Conservation (phyloP, 1,140 invertebrate genomes). For the Drosophila sp. region DNA sequence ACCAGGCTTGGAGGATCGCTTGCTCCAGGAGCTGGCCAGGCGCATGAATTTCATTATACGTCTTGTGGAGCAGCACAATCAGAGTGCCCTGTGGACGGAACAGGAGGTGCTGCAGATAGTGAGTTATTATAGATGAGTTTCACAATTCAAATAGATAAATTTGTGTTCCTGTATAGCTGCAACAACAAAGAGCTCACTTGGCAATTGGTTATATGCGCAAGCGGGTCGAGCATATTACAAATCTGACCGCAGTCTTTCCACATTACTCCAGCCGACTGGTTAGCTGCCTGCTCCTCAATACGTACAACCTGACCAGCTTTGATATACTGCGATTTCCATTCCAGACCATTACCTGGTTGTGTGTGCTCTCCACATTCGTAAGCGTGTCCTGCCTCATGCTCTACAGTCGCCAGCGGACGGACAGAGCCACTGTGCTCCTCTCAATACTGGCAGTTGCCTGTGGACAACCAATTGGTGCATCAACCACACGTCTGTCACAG, state of each 20-base stretch:
- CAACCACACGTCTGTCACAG: slow-evolving; percentile 27
- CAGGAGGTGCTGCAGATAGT: slow-evolving; percentile 45
- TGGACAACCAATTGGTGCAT: slow-evolving; percentile 39
- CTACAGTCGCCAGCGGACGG: slow-evolving; percentile 13
- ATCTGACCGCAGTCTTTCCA: slow-evolving; percentile 56
- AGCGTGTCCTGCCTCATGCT: slow-evolving; percentile 36
- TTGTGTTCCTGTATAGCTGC: slow-evolving; percentile 13
- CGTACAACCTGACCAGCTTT: slow-evolving; percentile 56
- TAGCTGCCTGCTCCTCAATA: slow-evolving; percentile 48
- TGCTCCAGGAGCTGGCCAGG: slow-evolving; percentile 44
- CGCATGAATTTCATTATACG: slow-evolving; percentile 57
- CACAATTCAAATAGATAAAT: neutral
- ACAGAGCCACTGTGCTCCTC: slow-evolving; percentile 40
- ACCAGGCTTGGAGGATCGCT: slow-evolving; percentile 37
- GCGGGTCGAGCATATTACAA: slow-evolving; percentile 35
- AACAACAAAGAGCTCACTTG: slow-evolving; percentile 37
- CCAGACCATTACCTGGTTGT: slow-evolving; percentile 48
- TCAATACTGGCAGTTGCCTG: slow-evolving; percentile 38
- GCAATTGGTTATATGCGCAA: slow-evolving; percentile 61
- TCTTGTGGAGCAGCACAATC: slow-evolving; percentile 22
- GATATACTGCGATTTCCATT: slow-evolving; percentile 58
- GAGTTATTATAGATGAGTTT: neutral
- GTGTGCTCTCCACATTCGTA: slow-evolving; percentile 38
- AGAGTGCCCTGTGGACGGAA: slow-evolving; percentile 30
- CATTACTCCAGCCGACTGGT: slow-evolving; percentile 54